Base-by-base conservation (phyloP, 1,140 invertebrate genomes). In the Chionoecetes opilio region DNA sequence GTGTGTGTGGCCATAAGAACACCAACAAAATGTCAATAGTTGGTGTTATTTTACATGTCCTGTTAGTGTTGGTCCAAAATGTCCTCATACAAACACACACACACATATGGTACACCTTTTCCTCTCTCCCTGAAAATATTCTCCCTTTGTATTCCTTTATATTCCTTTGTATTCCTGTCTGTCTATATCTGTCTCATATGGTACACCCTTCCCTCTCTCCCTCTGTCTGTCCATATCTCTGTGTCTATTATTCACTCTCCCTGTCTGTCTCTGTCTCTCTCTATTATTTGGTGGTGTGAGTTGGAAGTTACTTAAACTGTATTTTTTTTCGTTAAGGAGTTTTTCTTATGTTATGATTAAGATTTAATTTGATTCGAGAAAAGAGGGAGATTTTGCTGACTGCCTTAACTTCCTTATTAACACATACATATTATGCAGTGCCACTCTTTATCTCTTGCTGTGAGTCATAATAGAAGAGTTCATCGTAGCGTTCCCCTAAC, bases 101-200 rank as follows among this genome's bases (percentile, higher is more conserved):
- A 87, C 85, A 87, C 85, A 87, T 32, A 87, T n/a, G 37, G 26
- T 38, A 85, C 82, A 85, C 26, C 14, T 26, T 85, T 85, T 85
- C 82, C n/a, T n/a, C n/a, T 34, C n/a, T 84, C 26, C 26, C 32
- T 29, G 8, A 29, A 34, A 26, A 8, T 84, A 8, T 34, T 46
- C 5, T 84, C 26, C 82, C 26, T 84, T 8, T 84, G n/a, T n/a
- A n/a, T n/a, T n/a, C n/a, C n/a, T n/a, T n/a, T n/a, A n/a, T n/a
- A n/a, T n/a, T n/a, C n/a, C n/a, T n/a, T n/a, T n/a, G n/a, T n/a
- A n/a, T n/a, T n/a, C n/a, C n/a, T n/a, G n/a, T n/a, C n/a, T n/a
- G n/a, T n/a, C n/a, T n/a, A n/a, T n/a, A n/a, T n/a, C n/a, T n/a
- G n/a, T n/a, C n/a, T n/a, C 85, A 87, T 32, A 87, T n/a, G 37